Percentiles rank a stretch among this genome's conserved stretches.
Conservation (phyloP, 2,797 vertebrate species). For the Poeciliopsis paucimaculata region DNA sequence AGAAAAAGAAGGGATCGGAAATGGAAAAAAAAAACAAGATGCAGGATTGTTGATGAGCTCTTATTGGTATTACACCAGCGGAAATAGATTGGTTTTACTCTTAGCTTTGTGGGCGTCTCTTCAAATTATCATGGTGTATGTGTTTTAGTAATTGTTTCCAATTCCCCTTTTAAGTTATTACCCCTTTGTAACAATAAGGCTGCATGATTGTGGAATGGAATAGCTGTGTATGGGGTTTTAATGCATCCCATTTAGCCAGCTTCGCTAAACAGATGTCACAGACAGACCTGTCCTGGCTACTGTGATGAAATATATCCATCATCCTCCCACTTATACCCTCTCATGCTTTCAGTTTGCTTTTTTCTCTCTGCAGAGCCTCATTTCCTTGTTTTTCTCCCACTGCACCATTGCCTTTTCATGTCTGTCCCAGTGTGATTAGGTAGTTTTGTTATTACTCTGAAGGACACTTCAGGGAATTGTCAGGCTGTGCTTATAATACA, state of each 20-base stretch:
- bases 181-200: constrained; percentile 73
- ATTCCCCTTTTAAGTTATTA: constrained; percentile 76
- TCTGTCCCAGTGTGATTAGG: constrained; percentile 43
- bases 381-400: constrained; percentile 51
- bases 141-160: constrained; percentile 80
- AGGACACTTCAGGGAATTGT: constrained; percentile 43
- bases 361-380: constrained; percentile 40
- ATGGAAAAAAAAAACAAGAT: constrained; percentile 17
- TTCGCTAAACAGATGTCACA: constrained; percentile 78
- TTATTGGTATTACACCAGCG: constrained; percentile 44
- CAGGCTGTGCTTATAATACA: constrained; percentile 30
- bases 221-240: constrained; percentile 79
- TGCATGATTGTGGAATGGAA: constrained; percentile 75
- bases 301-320: constrained; percentile 83
- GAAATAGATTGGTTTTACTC: constrained; percentile 67
- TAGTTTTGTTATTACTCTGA: constrained; percentile 49
- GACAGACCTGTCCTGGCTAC: constrained; percentile 75
- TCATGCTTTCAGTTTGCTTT: constrained; percentile 46
- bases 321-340: constrained; percentile 72
- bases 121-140: constrained; percentile 60
- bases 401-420: constrained; percentile 34
- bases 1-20: constrained; percentile 23
- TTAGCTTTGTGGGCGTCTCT: constrained; percentile 50
- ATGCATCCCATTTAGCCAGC: constrained; percentile 79
- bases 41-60: constrained; percentile 60